phyloP scores from a whole-genome alignment of 1,140 invertebrate genomes.

The Drosophila lini region DNA sequence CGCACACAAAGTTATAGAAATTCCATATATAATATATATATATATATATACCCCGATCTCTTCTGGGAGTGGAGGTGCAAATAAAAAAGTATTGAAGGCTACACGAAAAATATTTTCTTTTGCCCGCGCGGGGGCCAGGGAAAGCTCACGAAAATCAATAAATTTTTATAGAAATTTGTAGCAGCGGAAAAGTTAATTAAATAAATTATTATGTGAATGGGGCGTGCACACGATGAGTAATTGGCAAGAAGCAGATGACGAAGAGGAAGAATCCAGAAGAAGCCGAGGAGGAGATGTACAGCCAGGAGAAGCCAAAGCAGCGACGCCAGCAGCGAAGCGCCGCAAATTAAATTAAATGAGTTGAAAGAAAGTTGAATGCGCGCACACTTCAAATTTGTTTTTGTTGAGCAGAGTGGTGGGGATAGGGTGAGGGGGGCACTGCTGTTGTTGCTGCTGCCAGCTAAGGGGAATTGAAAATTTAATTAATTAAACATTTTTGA shows the following conservation, averaged over 20 bases:
- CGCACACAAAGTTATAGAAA: conserved; percentile 48
- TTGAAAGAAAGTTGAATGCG: conserved; percentile 83
- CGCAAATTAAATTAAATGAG: conserved; percentile 83
- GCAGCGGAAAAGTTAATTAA: conserved; percentile 83
- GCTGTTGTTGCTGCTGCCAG: conserved; percentile 39
- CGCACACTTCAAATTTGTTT: conserved; percentile 77
- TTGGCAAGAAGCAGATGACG: conserved; percentile 69
- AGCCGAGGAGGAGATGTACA: not conserved
- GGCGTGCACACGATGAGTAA: conserved; percentile 82
- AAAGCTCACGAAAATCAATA: conserved; percentile 68
- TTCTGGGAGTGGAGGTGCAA: conserved; percentile 9
- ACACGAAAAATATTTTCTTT: conserved; percentile 51
- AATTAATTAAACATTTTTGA: conserved; percentile 83
- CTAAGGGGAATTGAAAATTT: conserved; percentile 78
- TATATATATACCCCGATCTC: conserved; percentile 8
- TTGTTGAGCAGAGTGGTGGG: conserved; percentile 36
- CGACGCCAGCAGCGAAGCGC: conserved; percentile 63
- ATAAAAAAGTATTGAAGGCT: conserved; percentile 61
- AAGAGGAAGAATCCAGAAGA: conserved; percentile 24
- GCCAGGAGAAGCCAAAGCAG: conserved; percentile 5
- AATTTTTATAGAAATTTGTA: conserved; percentile 76
- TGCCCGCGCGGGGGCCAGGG: not conserved
- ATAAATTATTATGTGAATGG: conserved; percentile 83
- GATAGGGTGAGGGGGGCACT: conserved; percentile 19
- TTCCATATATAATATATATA: conserved; percentile 14